Percentiles rank a stretch among this genome's conserved stretches.
These are phyloP conservation scores for Sorex maritimensis DNA, from an alignment of 2,797 vertebrate species.

Conservation along the genomic window DNA sequence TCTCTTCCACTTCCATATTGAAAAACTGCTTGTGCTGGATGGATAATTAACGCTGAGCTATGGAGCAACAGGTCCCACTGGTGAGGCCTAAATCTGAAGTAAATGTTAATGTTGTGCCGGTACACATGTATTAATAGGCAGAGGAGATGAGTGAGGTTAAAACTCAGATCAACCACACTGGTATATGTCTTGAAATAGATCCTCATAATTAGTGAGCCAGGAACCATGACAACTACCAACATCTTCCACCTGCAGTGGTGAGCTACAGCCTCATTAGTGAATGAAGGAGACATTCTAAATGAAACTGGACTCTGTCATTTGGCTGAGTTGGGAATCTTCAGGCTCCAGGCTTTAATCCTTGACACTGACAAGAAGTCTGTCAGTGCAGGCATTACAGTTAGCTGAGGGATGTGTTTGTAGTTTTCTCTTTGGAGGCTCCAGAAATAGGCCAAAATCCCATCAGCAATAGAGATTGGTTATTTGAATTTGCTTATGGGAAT, in stretches of 20 bases:
- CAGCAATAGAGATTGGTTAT: slow-evolving; percentile 21
- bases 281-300: slow-evolving; percentile 74
- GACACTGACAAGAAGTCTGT: slow-evolving; percentile 48
- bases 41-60: slow-evolving; percentile 85
- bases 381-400: slow-evolving; percentile 17
- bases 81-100: slow-evolving; percentile 82
- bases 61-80: slow-evolving; percentile 89
- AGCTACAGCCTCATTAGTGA: slow-evolving; percentile 77
- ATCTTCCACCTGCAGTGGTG: slow-evolving; percentile 73
- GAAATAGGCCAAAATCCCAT: slow-evolving; percentile 33
- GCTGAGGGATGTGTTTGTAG: slow-evolving; percentile 13
- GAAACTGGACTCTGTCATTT: slow-evolving; percentile 63
- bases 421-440: slow-evolving; percentile 58
- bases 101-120: slow-evolving; percentile 73
- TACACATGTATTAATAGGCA: slow-evolving; percentile 87
- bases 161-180: slow-evolving; percentile 68
- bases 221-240: slow-evolving; percentile 79
- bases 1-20: slow-evolving; percentile 70
- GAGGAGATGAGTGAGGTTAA: slow-evolving; percentile 80
- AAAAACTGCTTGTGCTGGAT: slow-evolving; percentile 82
- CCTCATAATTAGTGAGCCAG: slow-evolving; percentile 83
- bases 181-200: slow-evolving; percentile 81
- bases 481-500: slow-evolving; percentile 65
- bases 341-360: slow-evolving; percentile 63
- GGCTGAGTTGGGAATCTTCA: slow-evolving; percentile 66